These are phyloP conservation scores for Drosophila saltans DNA, from an alignment of 1,140 invertebrate species.

Conservation along the genomic window DNA sequence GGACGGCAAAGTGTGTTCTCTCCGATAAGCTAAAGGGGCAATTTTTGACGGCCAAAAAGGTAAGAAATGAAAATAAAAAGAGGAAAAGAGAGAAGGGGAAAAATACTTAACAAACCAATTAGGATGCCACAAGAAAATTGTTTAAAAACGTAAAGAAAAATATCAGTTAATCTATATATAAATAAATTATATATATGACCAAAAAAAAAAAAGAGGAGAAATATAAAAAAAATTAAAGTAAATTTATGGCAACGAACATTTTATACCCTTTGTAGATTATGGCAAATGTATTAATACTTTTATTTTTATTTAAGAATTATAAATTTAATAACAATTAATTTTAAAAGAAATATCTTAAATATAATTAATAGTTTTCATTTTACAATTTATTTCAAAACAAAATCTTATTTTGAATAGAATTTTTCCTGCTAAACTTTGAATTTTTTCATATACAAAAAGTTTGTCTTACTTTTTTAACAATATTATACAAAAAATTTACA, in stretches of 20 bases:
- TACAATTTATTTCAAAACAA: too few relatives aligned
- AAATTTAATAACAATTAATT: too few relatives aligned
- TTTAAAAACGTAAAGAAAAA: constrained; percentile 54
- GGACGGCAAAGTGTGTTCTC: constrained; percentile 67
- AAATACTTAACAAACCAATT: constrained; percentile 82
- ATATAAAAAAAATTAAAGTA: background rate
- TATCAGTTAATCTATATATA: constrained; percentile 66
- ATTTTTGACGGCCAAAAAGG: constrained; percentile 53
- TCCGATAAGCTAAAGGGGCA: constrained; percentile 62
- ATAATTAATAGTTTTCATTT: too few relatives aligned
- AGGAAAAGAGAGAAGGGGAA: background rate
- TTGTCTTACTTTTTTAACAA: too few relatives aligned
- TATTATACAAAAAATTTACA: too few relatives aligned
- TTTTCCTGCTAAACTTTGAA: too few relatives aligned
- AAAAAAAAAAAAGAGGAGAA: background rate
- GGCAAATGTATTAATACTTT: too few relatives aligned
- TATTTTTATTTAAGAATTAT: too few relatives aligned
- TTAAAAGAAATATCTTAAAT: too few relatives aligned
- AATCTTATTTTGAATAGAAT: too few relatives aligned
- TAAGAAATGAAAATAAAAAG: background rate
- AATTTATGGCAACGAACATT: background rate
- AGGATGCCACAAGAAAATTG: constrained; percentile 77
- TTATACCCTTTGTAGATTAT: background rate
- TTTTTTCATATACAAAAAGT: too few relatives aligned
- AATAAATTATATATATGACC: constrained; percentile 34